These are phyloP conservation scores for Sapayoa aenigma DNA, from an alignment of 2,113 vertebrate species.

Conservation along the genomic window DNA sequence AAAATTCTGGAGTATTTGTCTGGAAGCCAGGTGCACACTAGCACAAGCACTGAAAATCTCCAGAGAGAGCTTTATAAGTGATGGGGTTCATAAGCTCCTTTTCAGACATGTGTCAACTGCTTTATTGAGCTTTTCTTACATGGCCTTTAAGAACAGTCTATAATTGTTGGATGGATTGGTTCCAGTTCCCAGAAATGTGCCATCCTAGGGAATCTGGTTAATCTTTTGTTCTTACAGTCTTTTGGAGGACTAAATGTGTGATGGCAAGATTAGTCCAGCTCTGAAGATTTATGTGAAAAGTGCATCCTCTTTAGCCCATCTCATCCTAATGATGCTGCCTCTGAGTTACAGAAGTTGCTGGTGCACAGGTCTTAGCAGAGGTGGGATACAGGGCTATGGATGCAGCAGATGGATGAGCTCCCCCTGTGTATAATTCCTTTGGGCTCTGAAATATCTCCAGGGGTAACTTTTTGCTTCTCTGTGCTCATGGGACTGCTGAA, in stretches of 20 bases:
- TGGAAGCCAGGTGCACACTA: neutral
- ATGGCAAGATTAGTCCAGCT: neutral
- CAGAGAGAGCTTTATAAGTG: neutral
- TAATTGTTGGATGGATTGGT: neutral
- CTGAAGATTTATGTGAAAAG: neutral
- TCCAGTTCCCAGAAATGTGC: neutral
- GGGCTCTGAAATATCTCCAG: neutral
- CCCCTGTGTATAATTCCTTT: neutral
- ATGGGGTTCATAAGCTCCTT: neutral
- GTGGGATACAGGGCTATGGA: neutral
- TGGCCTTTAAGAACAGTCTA: neutral
- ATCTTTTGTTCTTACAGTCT: neutral
- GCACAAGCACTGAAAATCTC: constrained; percentile 16
- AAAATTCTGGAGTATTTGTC: neutral
- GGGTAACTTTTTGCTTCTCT: neutral
- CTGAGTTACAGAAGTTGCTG: neutral
- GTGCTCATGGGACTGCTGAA: neutral
- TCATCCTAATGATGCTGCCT: neutral
- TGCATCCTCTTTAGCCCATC: neutral
- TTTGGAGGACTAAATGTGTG: neutral
- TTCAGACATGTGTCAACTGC: neutral
- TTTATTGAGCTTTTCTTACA: neutral
- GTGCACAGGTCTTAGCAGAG: neutral
- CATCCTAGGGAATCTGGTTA: neutral
- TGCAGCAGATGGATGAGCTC: neutral